These are phyloP conservation scores for Sandelia bainsii DNA, from an alignment of 2,797 vertebrate genomes.

Conservation along the genomic window DNA sequence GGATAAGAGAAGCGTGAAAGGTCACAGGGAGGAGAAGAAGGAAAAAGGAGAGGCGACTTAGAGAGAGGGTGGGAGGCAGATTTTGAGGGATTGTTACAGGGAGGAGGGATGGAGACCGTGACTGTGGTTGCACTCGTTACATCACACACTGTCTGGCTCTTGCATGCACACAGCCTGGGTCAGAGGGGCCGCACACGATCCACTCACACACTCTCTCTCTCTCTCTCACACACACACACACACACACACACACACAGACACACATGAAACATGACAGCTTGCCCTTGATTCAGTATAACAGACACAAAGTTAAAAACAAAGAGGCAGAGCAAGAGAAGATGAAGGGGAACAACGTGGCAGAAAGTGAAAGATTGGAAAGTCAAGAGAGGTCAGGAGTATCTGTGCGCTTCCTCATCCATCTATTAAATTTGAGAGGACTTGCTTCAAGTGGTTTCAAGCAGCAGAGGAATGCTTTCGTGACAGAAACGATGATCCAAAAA, in stretches of 20 bases:
- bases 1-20: constrained; percentile 8
- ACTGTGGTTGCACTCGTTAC: constrained; percentile 70
- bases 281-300: constrained; percentile 51
- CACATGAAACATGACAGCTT: constrained; percentile 47
- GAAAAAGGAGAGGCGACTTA: constrained; percentile 3
- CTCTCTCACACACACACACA: constrained; percentile 26
- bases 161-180: constrained; percentile 67
- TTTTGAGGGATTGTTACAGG: constrained; percentile 22
- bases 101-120: constrained; percentile 48
- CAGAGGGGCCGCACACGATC: constrained; percentile 42
- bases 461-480: constrained; percentile 64
- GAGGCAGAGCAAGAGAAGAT: constrained; percentile 41
- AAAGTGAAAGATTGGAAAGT: constrained; percentile 75
- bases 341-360: constrained; percentile 39
- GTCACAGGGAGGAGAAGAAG: constrained; percentile 2
- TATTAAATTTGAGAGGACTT: constrained; percentile 70
- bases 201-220: constrained; percentile 26
- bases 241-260: constrained; percentile 16
- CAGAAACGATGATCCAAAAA: constrained; percentile 66
- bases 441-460: constrained; percentile 72
- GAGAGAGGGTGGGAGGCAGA: constrained; percentile 28
- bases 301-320: constrained; percentile 62
- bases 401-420: constrained; percentile 63
- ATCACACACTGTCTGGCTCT: constrained; percentile 73
- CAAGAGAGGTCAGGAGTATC: constrained; percentile 78